Conservation (phyloP, 2,797 vertebrate genomes). For the Oryzias dopingdopingensis region DNA sequence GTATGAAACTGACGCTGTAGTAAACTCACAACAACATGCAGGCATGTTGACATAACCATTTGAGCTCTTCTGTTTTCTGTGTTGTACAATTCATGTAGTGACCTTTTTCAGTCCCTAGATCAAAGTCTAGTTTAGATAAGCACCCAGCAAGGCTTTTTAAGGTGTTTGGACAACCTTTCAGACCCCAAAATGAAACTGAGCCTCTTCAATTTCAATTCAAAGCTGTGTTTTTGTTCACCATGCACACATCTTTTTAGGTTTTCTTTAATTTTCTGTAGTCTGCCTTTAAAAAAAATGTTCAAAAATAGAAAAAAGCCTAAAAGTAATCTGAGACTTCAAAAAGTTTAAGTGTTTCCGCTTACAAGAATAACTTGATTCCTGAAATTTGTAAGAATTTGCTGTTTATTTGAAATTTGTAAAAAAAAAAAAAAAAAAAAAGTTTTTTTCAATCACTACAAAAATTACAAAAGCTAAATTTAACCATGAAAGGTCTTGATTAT, state of each 20-base stretch:
- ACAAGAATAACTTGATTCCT: background rate
- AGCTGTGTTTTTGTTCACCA: constrained; percentile 26
- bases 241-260: constrained; percentile 2
- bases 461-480: constrained; percentile 45
- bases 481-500: constrained; percentile 32
- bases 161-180: constrained; percentile 29
- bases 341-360: constrained; percentile 9
- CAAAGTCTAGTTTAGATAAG: too few relatives aligned
- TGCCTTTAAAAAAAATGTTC: constrained; percentile 28
- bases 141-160: constrained; percentile 1
- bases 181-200: constrained; percentile 11
- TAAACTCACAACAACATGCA: constrained; percentile 75
- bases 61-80: constrained; percentile 22
- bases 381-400: constrained; percentile 26
- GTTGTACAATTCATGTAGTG: constrained; percentile 27
- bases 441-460: constrained; percentile 30
- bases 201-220: constrained; percentile 13
- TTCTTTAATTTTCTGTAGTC: constrained; percentile 37
- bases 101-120: constrained; percentile 32
- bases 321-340: constrained; percentile 34
- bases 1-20: constrained; percentile 60
- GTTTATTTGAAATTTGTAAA: constrained; percentile 23
- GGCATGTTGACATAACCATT: constrained; percentile 78
- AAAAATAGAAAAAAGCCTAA: constrained; percentile 38
- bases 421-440: constrained; percentile 35